Conservation (phyloP, 2,797 vertebrate species). For the Phoebastria nigripes region DNA sequence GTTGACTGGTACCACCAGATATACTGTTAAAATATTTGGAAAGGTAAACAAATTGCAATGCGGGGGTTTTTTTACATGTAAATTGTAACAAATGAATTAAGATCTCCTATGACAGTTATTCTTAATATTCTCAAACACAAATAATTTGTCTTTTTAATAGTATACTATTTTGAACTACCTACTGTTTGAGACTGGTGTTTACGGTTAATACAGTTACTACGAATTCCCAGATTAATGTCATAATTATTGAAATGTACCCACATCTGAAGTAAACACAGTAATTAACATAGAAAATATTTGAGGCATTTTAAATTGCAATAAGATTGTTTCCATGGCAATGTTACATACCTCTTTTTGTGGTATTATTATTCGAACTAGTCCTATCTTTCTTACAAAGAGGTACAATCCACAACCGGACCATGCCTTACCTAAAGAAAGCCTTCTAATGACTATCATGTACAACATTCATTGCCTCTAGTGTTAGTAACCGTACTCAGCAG, state of each 20-base stretch:
- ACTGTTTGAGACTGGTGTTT: neutral
- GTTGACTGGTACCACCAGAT: neutral
- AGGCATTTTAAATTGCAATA: neutral
- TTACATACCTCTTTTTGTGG: neutral
- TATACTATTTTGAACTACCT: neutral
- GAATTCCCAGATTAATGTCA: neutral
- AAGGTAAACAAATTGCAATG: neutral
- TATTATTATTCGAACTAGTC: neutral
- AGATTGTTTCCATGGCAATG: neutral
- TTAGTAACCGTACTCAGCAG: neutral
- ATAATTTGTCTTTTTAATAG: neutral
- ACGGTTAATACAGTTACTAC: neutral
- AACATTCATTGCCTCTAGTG: neutral
- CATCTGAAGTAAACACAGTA: neutral
- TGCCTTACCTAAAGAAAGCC: neutral
- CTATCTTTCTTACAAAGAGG: neutral
- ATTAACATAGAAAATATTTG: neutral
- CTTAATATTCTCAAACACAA: neutral
- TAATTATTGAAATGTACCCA: neutral
- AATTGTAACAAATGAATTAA: neutral
- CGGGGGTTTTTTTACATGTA: neutral
- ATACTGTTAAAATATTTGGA: neutral
- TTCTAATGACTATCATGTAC: neutral
- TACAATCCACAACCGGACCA: neutral
- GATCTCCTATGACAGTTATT: neutral